Evolutionary conservation across 2,113 vertebrate genomes (phyloP).

Genomic region (Fregata magnificens): DNA sequence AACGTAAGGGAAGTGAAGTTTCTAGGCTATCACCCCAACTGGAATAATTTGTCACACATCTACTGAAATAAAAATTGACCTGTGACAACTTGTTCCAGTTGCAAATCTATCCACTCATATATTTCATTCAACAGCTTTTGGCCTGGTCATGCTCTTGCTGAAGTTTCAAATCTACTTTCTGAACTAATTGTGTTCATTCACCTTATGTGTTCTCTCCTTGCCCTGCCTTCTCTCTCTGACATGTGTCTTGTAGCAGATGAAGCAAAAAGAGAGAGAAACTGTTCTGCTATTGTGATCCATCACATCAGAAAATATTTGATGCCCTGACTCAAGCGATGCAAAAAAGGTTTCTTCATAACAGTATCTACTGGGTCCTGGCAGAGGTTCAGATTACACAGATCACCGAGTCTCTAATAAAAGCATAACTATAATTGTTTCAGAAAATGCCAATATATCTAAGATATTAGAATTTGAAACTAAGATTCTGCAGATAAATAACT

Average conservation of each 20-base stretch:
- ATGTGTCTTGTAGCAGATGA: not conserved
- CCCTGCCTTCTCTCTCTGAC: not conserved
- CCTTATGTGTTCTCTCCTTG: not conserved
- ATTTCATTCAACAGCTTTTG: not conserved
- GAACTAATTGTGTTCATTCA: not conserved
- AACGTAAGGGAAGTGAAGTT: not conserved
- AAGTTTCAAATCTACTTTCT: not conserved
- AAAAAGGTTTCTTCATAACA: not conserved
- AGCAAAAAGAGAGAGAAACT: not conserved
- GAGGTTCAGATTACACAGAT: not conserved
- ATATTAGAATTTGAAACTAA: not conserved
- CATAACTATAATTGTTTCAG: not conserved
- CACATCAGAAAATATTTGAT: not conserved
- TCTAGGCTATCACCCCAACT: not conserved
- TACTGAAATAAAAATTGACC: not conserved
- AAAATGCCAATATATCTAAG: not conserved
- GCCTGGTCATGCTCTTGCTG: not conserved
- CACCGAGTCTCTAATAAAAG: not conserved
- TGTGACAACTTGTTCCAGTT: not conserved
- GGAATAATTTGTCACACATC: not conserved
- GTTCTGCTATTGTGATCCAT: not conserved
- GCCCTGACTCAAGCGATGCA: not conserved
- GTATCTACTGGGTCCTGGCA: not conserved
- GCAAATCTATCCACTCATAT: not conserved
- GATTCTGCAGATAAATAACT: conserved; percentile 12